Conservation (phyloP, 2,888 invertebrate genomes). For the Lasioglossum marginatum region DNA sequence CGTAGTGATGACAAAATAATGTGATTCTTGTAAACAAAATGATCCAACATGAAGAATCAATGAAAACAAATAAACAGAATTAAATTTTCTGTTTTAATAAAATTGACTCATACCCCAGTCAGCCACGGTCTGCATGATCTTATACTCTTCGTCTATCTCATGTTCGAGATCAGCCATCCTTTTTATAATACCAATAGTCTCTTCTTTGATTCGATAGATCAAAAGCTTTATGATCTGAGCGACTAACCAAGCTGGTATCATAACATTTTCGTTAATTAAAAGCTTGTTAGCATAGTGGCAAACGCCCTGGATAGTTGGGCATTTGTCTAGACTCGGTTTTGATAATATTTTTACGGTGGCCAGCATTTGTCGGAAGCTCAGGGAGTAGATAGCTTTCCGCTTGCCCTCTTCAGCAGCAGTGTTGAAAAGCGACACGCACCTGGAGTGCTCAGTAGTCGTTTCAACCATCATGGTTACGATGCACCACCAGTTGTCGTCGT, state of each 20-base stretch:
- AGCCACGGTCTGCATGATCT: constrained; percentile 63
- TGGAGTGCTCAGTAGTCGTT: constrained; percentile 63
- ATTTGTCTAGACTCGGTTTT: constrained; percentile 66
- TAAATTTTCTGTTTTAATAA: background rate
- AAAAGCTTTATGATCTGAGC: constrained; percentile 78
- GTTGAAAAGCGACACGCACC: constrained; percentile 69
- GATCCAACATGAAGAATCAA: background rate
- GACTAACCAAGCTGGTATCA: constrained; percentile 70
- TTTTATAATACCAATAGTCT: constrained; percentile 64
- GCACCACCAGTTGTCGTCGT: constrained; percentile 78
- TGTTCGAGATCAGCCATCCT: constrained; percentile 64
- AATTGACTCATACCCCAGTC: constrained; percentile 44
- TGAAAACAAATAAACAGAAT: background rate
- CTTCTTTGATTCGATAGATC: constrained; percentile 74
- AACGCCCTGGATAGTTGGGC: constrained; percentile 64
- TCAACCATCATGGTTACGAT: constrained; percentile 76
- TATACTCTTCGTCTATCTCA: constrained; percentile 71
- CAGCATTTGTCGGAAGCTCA: constrained; percentile 70
- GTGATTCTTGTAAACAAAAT: background rate
- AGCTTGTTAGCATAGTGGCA: constrained; percentile 72
- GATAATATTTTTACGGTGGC: constrained; percentile 67
- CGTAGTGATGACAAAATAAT: background rate
- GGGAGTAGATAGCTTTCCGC: constrained; percentile 68
- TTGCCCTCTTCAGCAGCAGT: constrained; percentile 69
- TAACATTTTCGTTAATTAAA: constrained; percentile 49